These are phyloP conservation scores for Apus apus DNA, from an alignment of 2,113 vertebrate genomes.

Conservation along the genomic window DNA sequence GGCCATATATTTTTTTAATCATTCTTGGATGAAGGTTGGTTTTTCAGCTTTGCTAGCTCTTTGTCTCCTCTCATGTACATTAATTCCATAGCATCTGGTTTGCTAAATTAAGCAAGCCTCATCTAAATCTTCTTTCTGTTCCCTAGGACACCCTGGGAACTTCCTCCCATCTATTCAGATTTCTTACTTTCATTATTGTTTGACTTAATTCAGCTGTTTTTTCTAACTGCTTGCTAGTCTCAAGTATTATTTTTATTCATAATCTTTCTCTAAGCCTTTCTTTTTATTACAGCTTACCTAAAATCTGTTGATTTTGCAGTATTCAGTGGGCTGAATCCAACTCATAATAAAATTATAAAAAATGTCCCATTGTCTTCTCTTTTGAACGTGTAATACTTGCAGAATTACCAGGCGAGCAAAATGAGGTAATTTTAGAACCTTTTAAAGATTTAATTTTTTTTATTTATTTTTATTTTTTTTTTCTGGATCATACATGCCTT, in stretches of 20 bases:
- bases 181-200: neutral
- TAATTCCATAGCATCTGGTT: neutral
- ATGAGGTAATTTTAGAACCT: neutral
- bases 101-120: neutral
- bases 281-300: neutral
- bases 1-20: neutral
- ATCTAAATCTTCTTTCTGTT: neutral
- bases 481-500: neutral
- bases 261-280: neutral
- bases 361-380: neutral
- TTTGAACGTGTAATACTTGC: neutral
- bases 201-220: neutral
- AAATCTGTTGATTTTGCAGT: neutral
- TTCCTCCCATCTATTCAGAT: neutral
- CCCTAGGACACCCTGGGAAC: neutral
- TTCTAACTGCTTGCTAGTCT: neutral
- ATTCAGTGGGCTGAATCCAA: neutral
- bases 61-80: neutral
- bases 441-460: neutral
- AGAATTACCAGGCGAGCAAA: neutral
- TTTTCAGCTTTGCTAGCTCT: constrained; percentile 1
- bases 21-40: neutral
- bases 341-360: neutral
- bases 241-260: neutral
- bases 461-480: neutral